Base-by-base conservation (phyloP, 2,888 invertebrate species). In the Melanophora roralis region DNA sequence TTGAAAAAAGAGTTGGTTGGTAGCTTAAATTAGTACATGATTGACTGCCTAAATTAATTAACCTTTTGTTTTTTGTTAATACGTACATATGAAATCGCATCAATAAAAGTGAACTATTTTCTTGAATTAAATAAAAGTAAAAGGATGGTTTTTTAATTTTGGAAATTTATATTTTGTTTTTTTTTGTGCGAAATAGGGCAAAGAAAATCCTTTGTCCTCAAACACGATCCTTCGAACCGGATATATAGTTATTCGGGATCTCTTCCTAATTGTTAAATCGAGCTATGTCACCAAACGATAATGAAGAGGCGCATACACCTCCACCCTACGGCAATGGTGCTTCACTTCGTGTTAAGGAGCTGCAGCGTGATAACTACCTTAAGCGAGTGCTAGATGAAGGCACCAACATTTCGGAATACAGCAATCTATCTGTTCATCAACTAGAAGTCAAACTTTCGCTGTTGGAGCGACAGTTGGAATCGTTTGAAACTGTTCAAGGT, bases 181-280 rank as follows among this genome's bases (percentile, higher is more conserved):
- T n/a, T n/a, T n/a, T n/a, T n/a, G n/a, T n/a, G n/a, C n/a, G n/a
- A n/a, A 27, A 27, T 27, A 27, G 27, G 6, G 6, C 27, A 27
- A 27, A 64, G 49, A 27, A 64, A 64, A 49, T 38, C 43, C 16
- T 19, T 62, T 34, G 34, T 62, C 27, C 32, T 19, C 45, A 8
- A 16, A 45, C 49, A 64, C 2, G 49, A 47, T 47, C 64, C 60
- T 60, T 60, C 45, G 60, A 60, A 16, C 60, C 62, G 64, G 49
- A 51, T 38, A 6, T 38, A 23, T 49, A 45, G 45, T 49, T n/a
- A 45, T 45, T 16, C 45, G n/a, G 5, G 7, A 45, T n/a, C 2
- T 45, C 2, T 19, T n/a, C 7, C 1, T 1, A 36, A 19, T 19
- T 47, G 21, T 36, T 64, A n/a, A 36, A 6, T 14, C 8, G 1